Conservation (phyloP, 2,113 vertebrate species). For the Haplochromis burtoni region DNA sequence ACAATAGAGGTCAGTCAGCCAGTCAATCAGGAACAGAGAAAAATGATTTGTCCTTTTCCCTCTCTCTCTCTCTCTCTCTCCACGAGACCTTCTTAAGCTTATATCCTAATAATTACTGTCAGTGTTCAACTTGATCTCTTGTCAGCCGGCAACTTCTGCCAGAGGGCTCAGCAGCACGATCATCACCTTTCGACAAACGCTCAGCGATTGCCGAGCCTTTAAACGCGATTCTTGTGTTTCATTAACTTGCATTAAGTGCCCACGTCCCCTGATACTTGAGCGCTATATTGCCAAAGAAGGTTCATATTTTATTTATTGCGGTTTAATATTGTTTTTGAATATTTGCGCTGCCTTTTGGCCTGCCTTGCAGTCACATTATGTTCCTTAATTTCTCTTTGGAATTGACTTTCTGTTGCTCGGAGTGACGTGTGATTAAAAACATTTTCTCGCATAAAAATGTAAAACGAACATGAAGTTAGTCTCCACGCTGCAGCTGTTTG, state of each 20-base stretch:
- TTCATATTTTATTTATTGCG: constrained; percentile 74
- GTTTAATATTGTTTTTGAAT: constrained; percentile 74
- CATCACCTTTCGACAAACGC: constrained; percentile 41
- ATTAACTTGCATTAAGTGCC: constrained; percentile 69
- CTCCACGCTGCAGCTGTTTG: constrained; percentile 19
- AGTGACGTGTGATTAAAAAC: constrained; percentile 65
- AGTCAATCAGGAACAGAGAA: constrained; percentile 4
- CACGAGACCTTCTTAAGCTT: constrained; percentile 14
- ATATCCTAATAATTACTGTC: constrained; percentile 55
- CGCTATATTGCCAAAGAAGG: constrained; percentile 67
- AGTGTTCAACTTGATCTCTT: constrained; percentile 48
- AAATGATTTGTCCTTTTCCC: constrained; percentile 10
- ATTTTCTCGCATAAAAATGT: constrained; percentile 56
- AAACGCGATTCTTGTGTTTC: constrained; percentile 62
- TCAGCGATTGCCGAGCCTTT: constrained; percentile 40
- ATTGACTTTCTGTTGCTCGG: constrained; percentile 55
- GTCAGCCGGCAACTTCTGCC: constrained; percentile 52
- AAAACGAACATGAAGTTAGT: constrained; percentile 32
- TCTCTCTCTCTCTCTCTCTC: background rate
- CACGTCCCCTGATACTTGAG: constrained; percentile 52
- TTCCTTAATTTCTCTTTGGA: constrained; percentile 68
- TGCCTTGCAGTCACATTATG: constrained; percentile 46
- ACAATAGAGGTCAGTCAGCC: constrained; percentile 66
- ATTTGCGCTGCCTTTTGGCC: constrained; percentile 66
- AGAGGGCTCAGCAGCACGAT: constrained; percentile 45